Conservation (phyloP, 2,888 invertebrate genomes). For the Scotopteryx bipunctaria region DNA sequence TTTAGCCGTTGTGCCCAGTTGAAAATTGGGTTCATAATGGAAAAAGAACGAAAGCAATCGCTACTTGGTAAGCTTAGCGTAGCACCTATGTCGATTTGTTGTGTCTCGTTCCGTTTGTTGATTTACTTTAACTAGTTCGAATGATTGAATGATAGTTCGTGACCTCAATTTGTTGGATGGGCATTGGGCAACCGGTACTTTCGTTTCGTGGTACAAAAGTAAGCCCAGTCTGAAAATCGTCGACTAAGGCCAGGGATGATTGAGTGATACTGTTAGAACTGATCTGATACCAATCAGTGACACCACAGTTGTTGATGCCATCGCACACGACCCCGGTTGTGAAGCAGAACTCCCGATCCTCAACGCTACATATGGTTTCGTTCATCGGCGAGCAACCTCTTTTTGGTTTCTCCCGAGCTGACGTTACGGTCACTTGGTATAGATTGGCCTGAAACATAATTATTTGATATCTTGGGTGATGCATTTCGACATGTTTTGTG, state of each 20-base stretch:
- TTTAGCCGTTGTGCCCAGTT: too few relatives aligned
- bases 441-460: slow-evolving; percentile 55
- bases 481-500: too few relatives aligned
- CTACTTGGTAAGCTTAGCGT: too few relatives aligned
- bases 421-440: slow-evolving; percentile 69
- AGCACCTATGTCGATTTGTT: not conserved
- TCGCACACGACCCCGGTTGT: slow-evolving; percentile 73
- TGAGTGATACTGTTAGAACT: not conserved
- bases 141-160: not conserved
- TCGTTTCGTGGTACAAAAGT: too few relatives aligned
- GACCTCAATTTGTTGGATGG: not conserved
- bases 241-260: not conserved
- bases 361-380: slow-evolving; percentile 48
- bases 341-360: slow-evolving; percentile 55
- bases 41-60: too few relatives aligned
- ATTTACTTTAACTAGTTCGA: too few relatives aligned
- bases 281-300: slow-evolving; percentile 59
- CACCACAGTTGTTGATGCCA: slow-evolving; percentile 74
- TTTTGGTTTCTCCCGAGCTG: slow-evolving; percentile 45
- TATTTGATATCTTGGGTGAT: too few relatives aligned
- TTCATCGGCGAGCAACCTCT: slow-evolving; percentile 47
- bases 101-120: too few relatives aligned
- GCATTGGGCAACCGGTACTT: too few relatives aligned
- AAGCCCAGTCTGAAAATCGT: too few relatives aligned
- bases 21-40: too few relatives aligned